A percentile compares a stretch with the other conserved stretches of the same genome.
Evolutionary conservation across 1,140 invertebrate genomes (phyloP).

Genomic region (Drosophila micromelanica): DNA sequence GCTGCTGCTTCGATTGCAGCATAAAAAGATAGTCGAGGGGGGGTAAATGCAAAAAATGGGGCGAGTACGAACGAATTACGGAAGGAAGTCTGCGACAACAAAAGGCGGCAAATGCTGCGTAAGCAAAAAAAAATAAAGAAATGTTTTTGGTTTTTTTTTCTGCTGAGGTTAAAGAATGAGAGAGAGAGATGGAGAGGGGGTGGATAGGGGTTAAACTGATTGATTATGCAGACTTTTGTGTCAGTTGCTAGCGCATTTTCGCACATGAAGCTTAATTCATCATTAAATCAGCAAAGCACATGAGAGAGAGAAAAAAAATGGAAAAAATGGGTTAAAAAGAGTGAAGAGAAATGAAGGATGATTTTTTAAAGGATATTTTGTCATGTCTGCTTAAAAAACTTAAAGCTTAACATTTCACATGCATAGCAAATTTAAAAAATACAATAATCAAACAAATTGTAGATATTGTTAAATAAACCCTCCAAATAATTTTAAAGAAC

Average conservation of each 20-base stretch:
- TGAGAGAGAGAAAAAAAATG: neutral
- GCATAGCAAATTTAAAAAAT: neutral
- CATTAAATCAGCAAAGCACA: slow-evolving; percentile 53
- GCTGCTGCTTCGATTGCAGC: slow-evolving; percentile 1
- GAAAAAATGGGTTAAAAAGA: neutral
- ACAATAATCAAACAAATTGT: neutral
- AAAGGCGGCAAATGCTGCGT: slow-evolving; percentile 69
- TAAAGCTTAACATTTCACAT: neutral
- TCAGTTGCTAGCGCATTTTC: slow-evolving; percentile 70
- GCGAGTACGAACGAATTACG: slow-evolving; percentile 1
- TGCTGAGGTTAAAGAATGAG: neutral
- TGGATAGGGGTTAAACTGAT: slow-evolving; percentile 51
- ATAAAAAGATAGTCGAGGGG: neutral
- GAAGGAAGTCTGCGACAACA: slow-evolving; percentile 62
- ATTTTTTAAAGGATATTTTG: neutral
- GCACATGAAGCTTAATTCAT: slow-evolving; percentile 72
- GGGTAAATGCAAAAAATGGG: neutral
- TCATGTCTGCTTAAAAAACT: neutral
- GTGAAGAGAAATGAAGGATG: slow-evolving; percentile 6
- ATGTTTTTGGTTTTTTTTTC: slow-evolving; percentile 32
- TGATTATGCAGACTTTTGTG: slow-evolving; percentile 82
- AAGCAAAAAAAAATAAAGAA: slow-evolving; percentile 54
- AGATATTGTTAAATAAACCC: neutral
- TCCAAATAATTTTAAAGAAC: too few relatives aligned
- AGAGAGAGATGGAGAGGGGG: neutral